A percentile compares a stretch with the other conserved stretches of the same genome.
Evolutionary conservation across 2,797 vertebrate genomes (phyloP).

Genomic region (Mareca penelope): DNA sequence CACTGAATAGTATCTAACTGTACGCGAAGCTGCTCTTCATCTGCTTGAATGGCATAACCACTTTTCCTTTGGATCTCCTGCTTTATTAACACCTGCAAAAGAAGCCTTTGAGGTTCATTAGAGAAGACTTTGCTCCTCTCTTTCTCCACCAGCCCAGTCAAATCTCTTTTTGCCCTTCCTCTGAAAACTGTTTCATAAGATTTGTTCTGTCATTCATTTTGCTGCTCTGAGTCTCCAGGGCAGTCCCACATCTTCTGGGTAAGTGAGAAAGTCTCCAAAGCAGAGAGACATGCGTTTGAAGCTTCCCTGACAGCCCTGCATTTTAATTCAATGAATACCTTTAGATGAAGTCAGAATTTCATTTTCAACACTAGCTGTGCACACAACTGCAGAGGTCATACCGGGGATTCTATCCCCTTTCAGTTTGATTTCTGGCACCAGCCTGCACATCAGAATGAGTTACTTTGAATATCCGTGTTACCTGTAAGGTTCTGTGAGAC

Average conservation of each 20-base stretch:
- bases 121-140: not conserved
- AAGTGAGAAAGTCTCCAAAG: not conserved
- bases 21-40: constrained; percentile 96
- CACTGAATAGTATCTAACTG: constrained; percentile 97
- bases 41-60: constrained; percentile 96
- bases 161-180: not conserved
- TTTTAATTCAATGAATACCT: not conserved
- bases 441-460: not conserved
- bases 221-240: not conserved
- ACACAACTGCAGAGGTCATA: not conserved
- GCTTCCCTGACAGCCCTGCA: not conserved
- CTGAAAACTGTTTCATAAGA: not conserved
- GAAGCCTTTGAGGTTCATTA: not conserved
- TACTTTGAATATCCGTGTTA: constrained; percentile 29
- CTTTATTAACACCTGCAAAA: constrained; percentile 91
- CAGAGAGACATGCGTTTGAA: not conserved
- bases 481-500: constrained; percentile 95
- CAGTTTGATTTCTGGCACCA: not conserved
- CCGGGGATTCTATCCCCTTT: not conserved
- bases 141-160: not conserved
- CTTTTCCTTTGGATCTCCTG: constrained; percentile 98
- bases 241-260: not conserved
- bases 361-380: not conserved
- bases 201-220: not conserved
- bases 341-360: not conserved